These are phyloP conservation scores for Pemphredon lugubris DNA, from an alignment of 2,888 invertebrate genomes.

Conservation along the genomic window DNA sequence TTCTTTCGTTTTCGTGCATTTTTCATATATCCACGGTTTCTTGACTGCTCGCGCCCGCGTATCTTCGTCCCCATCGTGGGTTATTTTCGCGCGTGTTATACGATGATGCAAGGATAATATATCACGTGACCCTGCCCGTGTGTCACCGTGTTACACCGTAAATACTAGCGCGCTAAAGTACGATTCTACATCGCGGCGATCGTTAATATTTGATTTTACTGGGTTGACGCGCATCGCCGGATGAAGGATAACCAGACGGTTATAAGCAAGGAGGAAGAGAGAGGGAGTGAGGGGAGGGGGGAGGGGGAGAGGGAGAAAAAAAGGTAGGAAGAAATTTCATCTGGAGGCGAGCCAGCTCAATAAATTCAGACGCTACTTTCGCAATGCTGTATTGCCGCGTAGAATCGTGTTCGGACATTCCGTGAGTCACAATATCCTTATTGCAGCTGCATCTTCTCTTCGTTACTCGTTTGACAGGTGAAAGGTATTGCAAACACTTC, in stretches of 20 bases:
- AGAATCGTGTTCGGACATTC: conserved; percentile 36
- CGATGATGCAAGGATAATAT: conserved; percentile 42
- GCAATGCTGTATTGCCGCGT: conserved; percentile 29
- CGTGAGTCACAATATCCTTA: conserved; percentile 39
- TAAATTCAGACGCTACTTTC: conserved; percentile 60
- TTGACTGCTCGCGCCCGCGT: conserved; percentile 10
- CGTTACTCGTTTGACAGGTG: conserved; percentile 47
- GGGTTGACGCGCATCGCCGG: conserved; percentile 42
- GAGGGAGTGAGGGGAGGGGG: background rate
- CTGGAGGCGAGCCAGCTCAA: conserved; percentile 60
- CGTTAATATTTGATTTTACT: conserved; percentile 68
- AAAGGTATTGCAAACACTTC: conserved; percentile 50
- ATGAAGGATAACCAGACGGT: conserved; percentile 51
- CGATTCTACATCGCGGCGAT: conserved; percentile 39
- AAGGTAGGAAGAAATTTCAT: conserved; percentile 23
- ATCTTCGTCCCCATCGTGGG: conserved; percentile 27
- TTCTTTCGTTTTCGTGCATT: conserved; percentile 19
- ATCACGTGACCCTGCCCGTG: conserved; percentile 35
- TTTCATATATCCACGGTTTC: no score
- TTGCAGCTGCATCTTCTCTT: conserved; percentile 43
- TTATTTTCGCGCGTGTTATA: conserved; percentile 43
- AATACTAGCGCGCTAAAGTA: conserved; percentile 28
- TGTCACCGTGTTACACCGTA: conserved; percentile 47
- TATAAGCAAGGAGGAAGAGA: conserved; percentile 12
- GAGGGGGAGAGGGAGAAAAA: background rate